Percentiles rank a stretch among this genome's conserved stretches.
Conservation (phyloP, 1,140 invertebrate genomes). For the Drosophila busckii region DNA sequence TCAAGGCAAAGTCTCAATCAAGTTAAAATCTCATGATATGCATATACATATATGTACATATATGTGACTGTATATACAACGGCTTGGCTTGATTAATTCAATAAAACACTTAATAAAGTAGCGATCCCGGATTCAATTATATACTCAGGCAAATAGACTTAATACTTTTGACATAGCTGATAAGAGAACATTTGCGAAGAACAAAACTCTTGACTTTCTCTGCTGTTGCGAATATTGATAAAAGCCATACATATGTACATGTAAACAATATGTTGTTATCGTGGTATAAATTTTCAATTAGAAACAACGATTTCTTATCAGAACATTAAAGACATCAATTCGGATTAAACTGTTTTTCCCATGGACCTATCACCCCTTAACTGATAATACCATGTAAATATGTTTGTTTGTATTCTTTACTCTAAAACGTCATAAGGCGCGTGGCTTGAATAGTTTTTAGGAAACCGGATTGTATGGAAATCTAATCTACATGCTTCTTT, state of each 20-base stretch:
- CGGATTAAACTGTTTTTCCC: conserved; percentile 19
- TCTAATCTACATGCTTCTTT: background rate
- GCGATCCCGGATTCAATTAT: conserved; percentile 61
- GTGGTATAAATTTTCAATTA: background rate
- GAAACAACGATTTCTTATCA: too few relatives aligned
- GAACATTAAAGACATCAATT: background rate
- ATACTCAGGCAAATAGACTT: too few relatives aligned
- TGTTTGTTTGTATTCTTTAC: conserved; percentile 3
- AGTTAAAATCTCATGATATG: conserved; percentile 53
- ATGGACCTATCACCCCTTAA: conserved; percentile 5
- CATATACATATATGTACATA: conserved; percentile 25
- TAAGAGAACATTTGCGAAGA: background rate
- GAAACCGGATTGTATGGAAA: conserved; percentile 7
- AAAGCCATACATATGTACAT: background rate
- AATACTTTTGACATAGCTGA: background rate
- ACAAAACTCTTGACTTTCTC: background rate
- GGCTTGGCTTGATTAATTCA: conserved; percentile 54
- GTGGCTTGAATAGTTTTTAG: conserved; percentile 17
- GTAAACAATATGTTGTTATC: background rate
- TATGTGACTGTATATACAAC: conserved; percentile 2
- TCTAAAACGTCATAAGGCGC: conserved; percentile 27
- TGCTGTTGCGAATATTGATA: background rate
- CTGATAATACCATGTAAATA: conserved; percentile 16
- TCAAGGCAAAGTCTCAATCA: conserved; percentile 50
- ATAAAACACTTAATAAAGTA: conserved; percentile 52